Conservation (phyloP, 2,113 vertebrate genomes). For the Scalopus aquaticus region DNA sequence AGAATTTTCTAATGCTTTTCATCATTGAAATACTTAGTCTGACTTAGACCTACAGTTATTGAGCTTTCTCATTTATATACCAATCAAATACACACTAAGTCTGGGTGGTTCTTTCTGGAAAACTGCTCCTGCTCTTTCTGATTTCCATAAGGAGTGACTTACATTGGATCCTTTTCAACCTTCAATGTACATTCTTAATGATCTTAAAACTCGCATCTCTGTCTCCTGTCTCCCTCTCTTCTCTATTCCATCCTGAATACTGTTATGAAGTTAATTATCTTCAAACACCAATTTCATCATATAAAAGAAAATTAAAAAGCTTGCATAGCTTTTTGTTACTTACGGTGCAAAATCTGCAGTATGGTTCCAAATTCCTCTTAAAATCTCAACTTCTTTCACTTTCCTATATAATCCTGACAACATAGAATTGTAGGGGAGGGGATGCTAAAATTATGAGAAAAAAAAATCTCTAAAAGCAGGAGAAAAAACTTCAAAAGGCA, state of each 20-base stretch:
- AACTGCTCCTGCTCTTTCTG: neutral
- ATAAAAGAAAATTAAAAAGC: neutral
- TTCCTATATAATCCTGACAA: neutral
- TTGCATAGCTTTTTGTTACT: neutral
- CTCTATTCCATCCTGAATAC: neutral
- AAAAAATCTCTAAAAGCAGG: neutral
- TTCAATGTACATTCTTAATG: neutral
- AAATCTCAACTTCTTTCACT: neutral
- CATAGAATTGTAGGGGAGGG: neutral
- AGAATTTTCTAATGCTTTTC: neutral
- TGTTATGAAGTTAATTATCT: neutral
- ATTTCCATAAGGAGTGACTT: neutral
- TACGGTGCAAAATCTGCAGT: neutral
- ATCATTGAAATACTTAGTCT: neutral
- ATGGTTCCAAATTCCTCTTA: neutral
- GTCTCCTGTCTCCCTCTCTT: neutral
- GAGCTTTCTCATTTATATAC: neutral
- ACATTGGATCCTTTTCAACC: neutral
- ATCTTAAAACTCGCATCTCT: neutral
- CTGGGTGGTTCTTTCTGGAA: neutral
- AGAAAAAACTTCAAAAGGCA: neutral
- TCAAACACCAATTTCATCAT: neutral
- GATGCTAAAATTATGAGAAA: neutral
- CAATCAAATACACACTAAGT: neutral
- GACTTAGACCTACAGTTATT: neutral